Conservation (phyloP, 2,888 invertebrate genomes). For the Seira ritae region DNA sequence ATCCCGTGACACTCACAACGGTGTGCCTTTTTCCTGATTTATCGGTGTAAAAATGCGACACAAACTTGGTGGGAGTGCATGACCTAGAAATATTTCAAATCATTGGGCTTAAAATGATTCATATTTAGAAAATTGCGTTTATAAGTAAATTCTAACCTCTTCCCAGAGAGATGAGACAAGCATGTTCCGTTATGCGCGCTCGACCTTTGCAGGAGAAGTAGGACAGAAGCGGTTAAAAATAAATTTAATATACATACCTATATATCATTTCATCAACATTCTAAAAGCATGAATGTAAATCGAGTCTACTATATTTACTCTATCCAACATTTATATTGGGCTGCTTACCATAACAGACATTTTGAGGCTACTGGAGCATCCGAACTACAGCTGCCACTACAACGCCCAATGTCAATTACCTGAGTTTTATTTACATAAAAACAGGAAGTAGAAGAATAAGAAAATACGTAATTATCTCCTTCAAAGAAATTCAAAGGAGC, state of each 20-base stretch:
- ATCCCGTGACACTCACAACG: slow-evolving; percentile 67
- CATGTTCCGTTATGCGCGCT: slow-evolving; percentile 56
- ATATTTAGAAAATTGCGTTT: neutral
- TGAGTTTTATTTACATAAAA: slow-evolving; percentile 59
- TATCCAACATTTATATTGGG: neutral
- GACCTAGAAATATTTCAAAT: slow-evolving; percentile 29
- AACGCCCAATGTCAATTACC: slow-evolving; percentile 77
- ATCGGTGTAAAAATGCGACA: slow-evolving; percentile 70
- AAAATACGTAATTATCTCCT: too few species aligned
- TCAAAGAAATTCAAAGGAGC: too few species aligned
- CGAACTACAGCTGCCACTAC: slow-evolving; percentile 76
- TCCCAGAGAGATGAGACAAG: slow-evolving; percentile 29
- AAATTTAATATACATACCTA: neutral
- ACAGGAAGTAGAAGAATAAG: neutral
- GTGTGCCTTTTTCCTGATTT: slow-evolving; percentile 65
- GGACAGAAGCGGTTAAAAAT: neutral
- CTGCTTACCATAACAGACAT: slow-evolving; percentile 72
- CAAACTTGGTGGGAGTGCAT: slow-evolving; percentile 69
- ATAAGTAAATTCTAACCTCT: neutral
- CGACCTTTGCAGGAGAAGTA: slow-evolving; percentile 47
- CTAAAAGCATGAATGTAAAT: slow-evolving; percentile 15
- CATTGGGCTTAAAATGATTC: neutral
- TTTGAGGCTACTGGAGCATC: slow-evolving; percentile 71
- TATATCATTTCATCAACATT: too few species aligned
- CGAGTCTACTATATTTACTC: too few species aligned